These are phyloP conservation scores for Megalopta genalis DNA, from an alignment of 1,140 invertebrate genomes.

Conservation along the genomic window DNA sequence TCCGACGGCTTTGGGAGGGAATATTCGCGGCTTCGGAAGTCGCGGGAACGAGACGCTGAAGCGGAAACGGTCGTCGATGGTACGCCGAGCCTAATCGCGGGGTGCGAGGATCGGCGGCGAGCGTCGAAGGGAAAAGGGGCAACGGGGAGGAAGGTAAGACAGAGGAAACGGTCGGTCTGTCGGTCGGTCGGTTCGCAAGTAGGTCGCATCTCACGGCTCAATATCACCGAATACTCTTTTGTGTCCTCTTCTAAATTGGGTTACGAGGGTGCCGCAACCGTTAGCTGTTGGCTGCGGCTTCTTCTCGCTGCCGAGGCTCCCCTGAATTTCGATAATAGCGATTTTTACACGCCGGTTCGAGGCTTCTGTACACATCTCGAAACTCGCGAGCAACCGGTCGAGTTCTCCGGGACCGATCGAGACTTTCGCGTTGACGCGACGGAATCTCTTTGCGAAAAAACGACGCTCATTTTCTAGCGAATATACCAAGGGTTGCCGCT, in stretches of 20 bases:
- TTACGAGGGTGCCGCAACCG: constrained; percentile 65
- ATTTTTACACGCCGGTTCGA: constrained; percentile 14
- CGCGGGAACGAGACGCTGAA: too few species aligned
- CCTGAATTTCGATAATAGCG: constrained; percentile 49
- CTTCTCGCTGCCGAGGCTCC: constrained; percentile 20
- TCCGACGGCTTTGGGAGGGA: too few species aligned
- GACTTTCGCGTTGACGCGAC: too few species aligned
- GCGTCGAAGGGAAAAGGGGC: constrained; percentile 39
- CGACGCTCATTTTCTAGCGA: too few species aligned
- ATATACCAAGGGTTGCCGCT: too few species aligned
- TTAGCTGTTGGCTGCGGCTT: constrained; percentile 46
- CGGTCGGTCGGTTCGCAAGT: constrained; percentile 69
- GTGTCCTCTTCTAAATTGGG: constrained; percentile 73
- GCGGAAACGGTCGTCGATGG: background rate
- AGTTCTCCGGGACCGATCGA: too few species aligned
- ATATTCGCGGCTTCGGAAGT: too few species aligned
- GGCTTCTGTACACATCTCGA: background rate
- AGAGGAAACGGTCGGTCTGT: constrained; percentile 55
- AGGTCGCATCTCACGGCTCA: constrained; percentile 76
- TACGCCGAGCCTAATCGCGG: background rate
- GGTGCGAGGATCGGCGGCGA: background rate
- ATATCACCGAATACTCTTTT: constrained; percentile 77
- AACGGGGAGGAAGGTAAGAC: constrained; percentile 62
- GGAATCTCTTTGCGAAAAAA: too few species aligned
- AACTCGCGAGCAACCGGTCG: too few species aligned